A percentile compares a stretch with the other conserved stretches of the same genome.
Conservation (phyloP, 2,113 vertebrate genomes). For the Bagarius yarrelli region DNA sequence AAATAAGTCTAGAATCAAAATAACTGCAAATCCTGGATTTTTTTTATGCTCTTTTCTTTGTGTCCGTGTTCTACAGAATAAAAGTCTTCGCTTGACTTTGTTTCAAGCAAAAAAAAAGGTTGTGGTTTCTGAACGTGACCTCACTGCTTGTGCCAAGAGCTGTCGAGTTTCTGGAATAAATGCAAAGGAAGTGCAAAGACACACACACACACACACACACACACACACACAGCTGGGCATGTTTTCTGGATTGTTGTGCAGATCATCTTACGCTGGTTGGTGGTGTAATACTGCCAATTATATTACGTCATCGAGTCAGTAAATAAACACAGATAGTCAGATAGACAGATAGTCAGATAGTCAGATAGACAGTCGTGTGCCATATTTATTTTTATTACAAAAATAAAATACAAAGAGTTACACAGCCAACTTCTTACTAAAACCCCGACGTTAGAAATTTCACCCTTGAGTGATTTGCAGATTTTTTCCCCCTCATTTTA, state of each 20-base stretch:
- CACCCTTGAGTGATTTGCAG: slow-evolving; percentile 57
- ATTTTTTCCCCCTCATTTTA: slow-evolving; percentile 17
- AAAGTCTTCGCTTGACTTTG: background rate
- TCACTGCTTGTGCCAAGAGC: slow-evolving; percentile 2
- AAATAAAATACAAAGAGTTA: slow-evolving; percentile 78
- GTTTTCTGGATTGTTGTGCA: no score
- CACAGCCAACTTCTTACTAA: slow-evolving; percentile 62
- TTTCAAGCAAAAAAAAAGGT: background rate
- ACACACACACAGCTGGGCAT: background rate
- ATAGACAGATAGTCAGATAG: background rate
- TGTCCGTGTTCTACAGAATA: no score
- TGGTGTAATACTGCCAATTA: background rate
- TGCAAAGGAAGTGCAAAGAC: background rate
- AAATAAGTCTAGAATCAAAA: no score
- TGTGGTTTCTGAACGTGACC: background rate
- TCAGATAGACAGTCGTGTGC: slow-evolving; percentile 44
- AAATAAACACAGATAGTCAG: background rate
- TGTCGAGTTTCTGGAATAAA: slow-evolving; percentile 5
- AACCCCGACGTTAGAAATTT: slow-evolving; percentile 54
- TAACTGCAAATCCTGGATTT: no score
- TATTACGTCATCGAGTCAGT: background rate
- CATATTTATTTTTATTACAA: slow-evolving; percentile 74
- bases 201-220: background rate
- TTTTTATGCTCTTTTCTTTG: no score
- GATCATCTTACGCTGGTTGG: background rate